These are phyloP conservation scores for Dryadula phaetusa DNA, from an alignment of 2,888 invertebrate genomes.

Conservation along the genomic window DNA sequence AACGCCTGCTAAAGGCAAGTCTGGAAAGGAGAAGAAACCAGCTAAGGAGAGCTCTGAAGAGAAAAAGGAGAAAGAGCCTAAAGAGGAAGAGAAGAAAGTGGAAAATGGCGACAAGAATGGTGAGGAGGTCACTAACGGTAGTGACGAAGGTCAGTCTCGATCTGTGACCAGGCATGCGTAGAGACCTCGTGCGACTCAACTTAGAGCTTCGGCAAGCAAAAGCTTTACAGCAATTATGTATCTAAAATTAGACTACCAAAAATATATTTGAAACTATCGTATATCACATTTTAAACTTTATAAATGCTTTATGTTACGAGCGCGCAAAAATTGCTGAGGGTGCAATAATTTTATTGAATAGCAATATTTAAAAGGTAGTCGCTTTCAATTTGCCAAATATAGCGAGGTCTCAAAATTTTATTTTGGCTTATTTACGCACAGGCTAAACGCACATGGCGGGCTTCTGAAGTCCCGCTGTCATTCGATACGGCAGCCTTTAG, in stretches of 20 bases:
- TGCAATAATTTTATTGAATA: neutral
- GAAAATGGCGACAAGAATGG: constrained; percentile 80
- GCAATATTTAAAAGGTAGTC: constrained; percentile 26
- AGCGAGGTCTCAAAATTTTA: constrained; percentile 40
- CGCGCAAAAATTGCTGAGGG: too few relatives aligned
- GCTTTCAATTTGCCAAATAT: constrained; percentile 42
- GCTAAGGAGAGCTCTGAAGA: constrained; percentile 87
- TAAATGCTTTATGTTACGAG: neutral
- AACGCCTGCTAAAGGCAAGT: constrained; percentile 90
- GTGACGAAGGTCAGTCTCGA: constrained; percentile 83
- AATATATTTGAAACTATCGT: neutral
- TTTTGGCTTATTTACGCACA: constrained; percentile 61
- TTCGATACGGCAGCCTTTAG: constrained; percentile 62
- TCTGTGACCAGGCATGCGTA: constrained; percentile 69
- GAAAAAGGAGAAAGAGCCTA: constrained; percentile 85
- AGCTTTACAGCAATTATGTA: constrained; percentile 13
- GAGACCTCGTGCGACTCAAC: constrained; percentile 42
- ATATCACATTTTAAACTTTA: constrained; percentile 4
- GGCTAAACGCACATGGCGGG: constrained; percentile 66
- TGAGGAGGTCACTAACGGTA: constrained; percentile 83
- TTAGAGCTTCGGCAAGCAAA: constrained; percentile 18
- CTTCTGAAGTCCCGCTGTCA: constrained; percentile 47
- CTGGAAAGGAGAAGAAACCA: constrained; percentile 88
- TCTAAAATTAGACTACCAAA: neutral
- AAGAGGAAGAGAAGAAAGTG: constrained; percentile 81